Evolutionary conservation across 2,888 invertebrate species (phyloP).

Genomic region (Oscheius myriophilus): DNA sequence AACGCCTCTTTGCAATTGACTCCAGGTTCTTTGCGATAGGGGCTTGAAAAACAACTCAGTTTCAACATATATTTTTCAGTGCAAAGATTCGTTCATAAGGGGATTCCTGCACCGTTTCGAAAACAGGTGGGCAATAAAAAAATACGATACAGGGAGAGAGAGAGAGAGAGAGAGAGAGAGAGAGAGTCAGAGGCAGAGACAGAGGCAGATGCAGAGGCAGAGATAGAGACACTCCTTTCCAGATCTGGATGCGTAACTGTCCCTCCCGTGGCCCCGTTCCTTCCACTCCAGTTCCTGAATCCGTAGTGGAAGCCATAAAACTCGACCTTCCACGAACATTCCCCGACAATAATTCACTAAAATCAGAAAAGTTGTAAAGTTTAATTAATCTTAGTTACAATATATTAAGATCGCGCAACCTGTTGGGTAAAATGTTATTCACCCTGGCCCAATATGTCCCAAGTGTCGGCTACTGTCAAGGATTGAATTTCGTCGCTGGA

Average conservation of each 20-base stretch:
- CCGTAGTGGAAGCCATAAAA: conserved; percentile 44
- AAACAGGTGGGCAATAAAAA: conserved; percentile 41
- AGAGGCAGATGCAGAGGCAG: too few species aligned
- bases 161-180: too few species aligned
- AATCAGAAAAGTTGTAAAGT: conserved; percentile 28
- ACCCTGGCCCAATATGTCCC: conserved; percentile 49
- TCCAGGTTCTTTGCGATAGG: too few species aligned
- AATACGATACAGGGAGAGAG: too few species aligned
- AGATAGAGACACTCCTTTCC: too few species aligned
- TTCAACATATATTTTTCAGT: too few species aligned
- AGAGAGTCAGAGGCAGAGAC: too few species aligned
- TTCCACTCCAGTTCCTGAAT: conserved; percentile 37
- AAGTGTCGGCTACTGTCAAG: conserved; percentile 55
- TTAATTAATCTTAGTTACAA: neutral
- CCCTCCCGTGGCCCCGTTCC: conserved; percentile 34
- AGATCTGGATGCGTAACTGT: conserved; percentile 52
- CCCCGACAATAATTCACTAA: conserved; percentile 48
- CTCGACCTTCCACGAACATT: conserved; percentile 56
- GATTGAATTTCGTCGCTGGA: conserved; percentile 53
- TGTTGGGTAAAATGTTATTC: conserved; percentile 44
- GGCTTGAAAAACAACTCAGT: too few species aligned
- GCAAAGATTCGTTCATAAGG: conserved; percentile 55
- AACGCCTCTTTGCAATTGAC: neutral
- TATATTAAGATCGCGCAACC: conserved; percentile 36
- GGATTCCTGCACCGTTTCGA: conserved; percentile 47